Conservation (phyloP, 2,888 invertebrate species). For the Polyommatus icarus region DNA sequence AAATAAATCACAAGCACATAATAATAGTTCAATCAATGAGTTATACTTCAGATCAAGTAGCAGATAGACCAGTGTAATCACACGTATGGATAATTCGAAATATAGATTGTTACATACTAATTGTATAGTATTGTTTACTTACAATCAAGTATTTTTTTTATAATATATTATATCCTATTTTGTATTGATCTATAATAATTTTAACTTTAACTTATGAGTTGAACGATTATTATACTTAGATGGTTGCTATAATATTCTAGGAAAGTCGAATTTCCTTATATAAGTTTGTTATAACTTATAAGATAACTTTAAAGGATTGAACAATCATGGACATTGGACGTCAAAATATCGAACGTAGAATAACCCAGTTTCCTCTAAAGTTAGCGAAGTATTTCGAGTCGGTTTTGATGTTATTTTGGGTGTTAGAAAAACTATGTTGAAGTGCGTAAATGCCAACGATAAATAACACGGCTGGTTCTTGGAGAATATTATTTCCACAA, state of each 20-base stretch:
- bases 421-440: slow-evolving; percentile 7
- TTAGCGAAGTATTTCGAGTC: background rate
- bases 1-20: background rate
- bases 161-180: too few species aligned
- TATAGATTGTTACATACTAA: too few species aligned
- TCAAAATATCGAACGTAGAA: background rate
- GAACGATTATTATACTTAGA: too few species aligned
- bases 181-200: background rate
- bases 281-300: background rate
- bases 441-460: slow-evolving; percentile 7
- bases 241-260: too few species aligned
- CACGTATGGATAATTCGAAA: background rate
- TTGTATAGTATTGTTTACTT: too few species aligned
- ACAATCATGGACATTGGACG: background rate
- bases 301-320: background rate
- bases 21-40: background rate
- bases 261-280: too few species aligned
- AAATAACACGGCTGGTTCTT: slow-evolving; percentile 2
- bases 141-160: too few species aligned
- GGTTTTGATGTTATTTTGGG: slow-evolving; percentile 26
- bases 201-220: too few species aligned
- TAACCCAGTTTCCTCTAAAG: slow-evolving; percentile 8
- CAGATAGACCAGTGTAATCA: background rate
- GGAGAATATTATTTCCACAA: slow-evolving; percentile 17
- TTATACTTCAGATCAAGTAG: slow-evolving; percentile 16